A percentile compares a stretch with the other conserved stretches of the same genome.
These are phyloP conservation scores for Lissocephala sabroskyi DNA, from an alignment of 2,888 invertebrate genomes.

Conservation along the genomic window DNA sequence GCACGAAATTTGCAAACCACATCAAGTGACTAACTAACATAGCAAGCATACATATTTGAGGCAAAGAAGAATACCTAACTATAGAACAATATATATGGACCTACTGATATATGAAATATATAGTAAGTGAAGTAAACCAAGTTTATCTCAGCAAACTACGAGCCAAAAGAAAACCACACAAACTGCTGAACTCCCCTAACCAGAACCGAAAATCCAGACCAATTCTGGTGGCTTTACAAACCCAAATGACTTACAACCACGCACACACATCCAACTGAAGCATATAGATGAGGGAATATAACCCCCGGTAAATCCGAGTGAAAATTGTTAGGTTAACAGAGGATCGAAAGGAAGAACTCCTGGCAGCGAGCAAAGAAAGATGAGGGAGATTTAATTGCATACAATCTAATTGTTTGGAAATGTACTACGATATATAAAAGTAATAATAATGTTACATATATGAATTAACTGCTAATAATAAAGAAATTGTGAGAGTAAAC, in stretches of 20 bases:
- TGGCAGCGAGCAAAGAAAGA: slow-evolving; percentile 17
- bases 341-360: background rate
- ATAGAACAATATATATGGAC: slow-evolving; percentile 21
- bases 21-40: too few relatives aligned
- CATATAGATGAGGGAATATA: slow-evolving; percentile 25
- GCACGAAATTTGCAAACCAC: too few relatives aligned
- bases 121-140: slow-evolving; percentile 4
- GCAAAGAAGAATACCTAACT: too few relatives aligned
- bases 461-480: slow-evolving; percentile 47
- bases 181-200: too few relatives aligned
- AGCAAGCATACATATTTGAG: too few relatives aligned
- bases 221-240: too few relatives aligned
- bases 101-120: slow-evolving; percentile 23
- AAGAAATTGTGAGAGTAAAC: slow-evolving; percentile 14
- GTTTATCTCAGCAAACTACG: slow-evolving; percentile 8
- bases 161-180: slow-evolving; percentile 59
- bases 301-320: too few relatives aligned
- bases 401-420: slow-evolving; percentile 61
- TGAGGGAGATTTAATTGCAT: slow-evolving; percentile 50
- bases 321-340: background rate
- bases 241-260: slow-evolving; percentile 57
- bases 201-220: too few relatives aligned
- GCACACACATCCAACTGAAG: slow-evolving; percentile 14
- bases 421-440: slow-evolving; percentile 38
- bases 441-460: slow-evolving; percentile 30